Conservation (phyloP, 2,797 vertebrate genomes). For the Nyctibius grandis region DNA sequence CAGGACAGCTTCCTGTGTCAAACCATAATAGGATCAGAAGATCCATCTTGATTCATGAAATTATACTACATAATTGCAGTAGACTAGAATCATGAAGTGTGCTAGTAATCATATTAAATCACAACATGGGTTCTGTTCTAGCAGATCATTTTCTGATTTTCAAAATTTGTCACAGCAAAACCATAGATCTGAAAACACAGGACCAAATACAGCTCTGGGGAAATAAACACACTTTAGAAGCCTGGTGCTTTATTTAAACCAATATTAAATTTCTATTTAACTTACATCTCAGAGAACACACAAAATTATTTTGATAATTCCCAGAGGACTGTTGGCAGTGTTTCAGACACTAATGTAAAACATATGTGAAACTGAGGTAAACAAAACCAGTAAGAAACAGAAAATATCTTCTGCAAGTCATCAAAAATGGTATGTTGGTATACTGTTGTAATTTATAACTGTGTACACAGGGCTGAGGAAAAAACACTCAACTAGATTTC, state of each 20-base stretch:
- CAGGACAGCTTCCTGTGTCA: background rate
- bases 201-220: background rate
- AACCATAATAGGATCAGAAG: conserved; percentile 17
- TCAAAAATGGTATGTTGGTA: background rate
- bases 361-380: background rate
- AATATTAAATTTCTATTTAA: conserved; percentile 43
- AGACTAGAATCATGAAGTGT: conserved; percentile 34
- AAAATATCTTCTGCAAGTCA: background rate
- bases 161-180: background rate
- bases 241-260: background rate
- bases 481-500: background rate
- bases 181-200: background rate
- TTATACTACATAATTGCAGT: conserved; percentile 30
- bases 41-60: conserved; percentile 24
- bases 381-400: background rate
- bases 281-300: background rate
- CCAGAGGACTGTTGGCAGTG: background rate
- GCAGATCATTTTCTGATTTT: conserved; percentile 17
- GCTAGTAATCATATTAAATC: conserved; percentile 28
- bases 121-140: background rate
- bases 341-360: background rate
- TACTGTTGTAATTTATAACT: background rate
- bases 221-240: conserved; percentile 15
- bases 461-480: background rate
- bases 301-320: background rate